A percentile compares a stretch with the other conserved stretches of the same genome.
Evolutionary conservation across 2,113 vertebrate species (phyloP).

Genomic region (Eublepharis macularius): DNA sequence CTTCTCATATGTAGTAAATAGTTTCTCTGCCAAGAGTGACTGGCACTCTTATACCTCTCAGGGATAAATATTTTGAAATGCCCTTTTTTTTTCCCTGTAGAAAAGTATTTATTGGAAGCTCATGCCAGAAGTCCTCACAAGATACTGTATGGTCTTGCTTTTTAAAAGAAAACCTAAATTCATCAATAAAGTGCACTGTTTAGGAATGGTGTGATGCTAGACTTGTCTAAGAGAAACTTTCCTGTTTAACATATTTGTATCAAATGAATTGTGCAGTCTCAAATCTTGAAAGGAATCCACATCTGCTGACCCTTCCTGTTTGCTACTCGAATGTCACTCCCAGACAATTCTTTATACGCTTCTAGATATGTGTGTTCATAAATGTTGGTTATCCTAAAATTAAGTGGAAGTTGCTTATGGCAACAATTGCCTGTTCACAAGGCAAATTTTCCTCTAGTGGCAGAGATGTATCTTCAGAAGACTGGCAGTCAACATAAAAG

Average conservation of each 20-base stretch:
- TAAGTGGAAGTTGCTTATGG: not conserved
- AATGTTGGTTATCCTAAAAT: not conserved
- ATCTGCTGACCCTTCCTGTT: not conserved
- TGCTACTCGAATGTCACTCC: not conserved
- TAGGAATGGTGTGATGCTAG: not conserved
- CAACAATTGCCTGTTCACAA: not conserved
- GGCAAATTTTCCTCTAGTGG: not conserved
- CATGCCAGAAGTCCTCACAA: not conserved
- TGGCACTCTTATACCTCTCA: conserved; percentile 1
- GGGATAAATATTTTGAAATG: not conserved
- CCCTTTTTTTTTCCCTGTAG: not conserved
- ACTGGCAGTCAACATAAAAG: not conserved
- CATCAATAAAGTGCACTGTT: not conserved
- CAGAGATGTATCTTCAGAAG: not conserved
- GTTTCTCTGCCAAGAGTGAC: conserved; percentile 15
- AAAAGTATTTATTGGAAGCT: not conserved
- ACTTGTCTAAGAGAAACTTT: not conserved
- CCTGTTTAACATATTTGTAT: not conserved
- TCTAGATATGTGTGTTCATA: not conserved
- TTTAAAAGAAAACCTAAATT: not conserved
- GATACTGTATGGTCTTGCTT: not conserved
- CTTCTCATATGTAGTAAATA: not conserved
- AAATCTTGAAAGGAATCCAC: not conserved
- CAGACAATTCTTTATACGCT: not conserved
- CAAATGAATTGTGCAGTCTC: not conserved